These are phyloP conservation scores for Trochalopteron elliotii DNA, from an alignment of 2,113 vertebrate genomes.

Conservation along the genomic window DNA sequence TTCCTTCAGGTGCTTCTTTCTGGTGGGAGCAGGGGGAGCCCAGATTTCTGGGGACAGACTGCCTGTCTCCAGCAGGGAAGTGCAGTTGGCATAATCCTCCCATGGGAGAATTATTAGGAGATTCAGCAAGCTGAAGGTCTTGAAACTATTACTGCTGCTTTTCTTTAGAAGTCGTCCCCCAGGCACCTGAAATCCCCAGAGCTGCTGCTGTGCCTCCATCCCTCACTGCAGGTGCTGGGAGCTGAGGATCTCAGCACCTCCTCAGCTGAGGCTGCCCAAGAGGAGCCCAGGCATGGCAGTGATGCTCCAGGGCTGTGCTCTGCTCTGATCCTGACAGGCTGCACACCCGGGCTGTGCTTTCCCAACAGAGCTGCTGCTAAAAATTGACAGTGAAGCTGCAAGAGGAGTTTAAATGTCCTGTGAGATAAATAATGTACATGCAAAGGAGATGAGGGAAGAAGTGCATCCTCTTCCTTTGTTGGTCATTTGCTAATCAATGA, in stretches of 20 bases:
- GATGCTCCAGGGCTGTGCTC: background rate
- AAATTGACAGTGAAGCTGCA: background rate
- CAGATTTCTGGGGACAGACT: background rate
- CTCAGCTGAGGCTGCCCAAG: background rate
- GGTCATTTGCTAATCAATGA: background rate
- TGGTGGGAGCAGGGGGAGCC: background rate
- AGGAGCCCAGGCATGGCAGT: background rate
- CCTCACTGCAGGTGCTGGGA: background rate
- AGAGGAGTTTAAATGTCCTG: background rate
- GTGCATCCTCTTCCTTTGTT: background rate
- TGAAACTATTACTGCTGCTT: background rate
- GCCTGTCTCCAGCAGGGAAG: background rate
- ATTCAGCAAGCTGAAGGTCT: background rate
- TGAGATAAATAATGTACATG: background rate
- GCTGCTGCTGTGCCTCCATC: background rate
- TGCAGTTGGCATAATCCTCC: background rate
- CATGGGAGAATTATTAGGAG: background rate
- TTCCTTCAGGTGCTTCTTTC: background rate
- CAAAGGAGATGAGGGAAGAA: background rate
- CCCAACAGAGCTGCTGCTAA: background rate
- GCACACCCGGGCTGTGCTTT: background rate
- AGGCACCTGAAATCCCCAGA: background rate
- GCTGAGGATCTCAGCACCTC: background rate
- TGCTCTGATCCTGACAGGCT: background rate
- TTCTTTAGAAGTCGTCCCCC: background rate